Evolutionary conservation across 2,113 vertebrate species (phyloP).

Genomic region (Illadopsis cleaveri): DNA sequence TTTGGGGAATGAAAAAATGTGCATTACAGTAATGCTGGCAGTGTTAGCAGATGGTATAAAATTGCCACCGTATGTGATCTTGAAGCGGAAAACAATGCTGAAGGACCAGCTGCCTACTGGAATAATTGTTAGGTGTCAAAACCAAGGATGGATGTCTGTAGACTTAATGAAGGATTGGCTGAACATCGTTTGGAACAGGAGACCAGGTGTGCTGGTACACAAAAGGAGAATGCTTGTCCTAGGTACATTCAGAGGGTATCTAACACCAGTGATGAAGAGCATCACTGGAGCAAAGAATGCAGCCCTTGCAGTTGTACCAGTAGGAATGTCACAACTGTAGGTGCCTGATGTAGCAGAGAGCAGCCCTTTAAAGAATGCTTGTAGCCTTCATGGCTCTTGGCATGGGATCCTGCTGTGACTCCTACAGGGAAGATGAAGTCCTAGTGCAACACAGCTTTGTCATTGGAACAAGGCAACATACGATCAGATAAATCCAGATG

Average conservation of each 20-base stretch:
- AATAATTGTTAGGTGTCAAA: constrained; percentile 68
- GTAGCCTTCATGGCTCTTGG: not conserved
- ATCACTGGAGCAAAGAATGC: not conserved
- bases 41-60: constrained; percentile 65
- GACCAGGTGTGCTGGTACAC: constrained; percentile 5
- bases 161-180: constrained; percentile 57
- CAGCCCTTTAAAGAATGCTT: not conserved
- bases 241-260: not conserved
- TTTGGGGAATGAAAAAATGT: constrained; percentile 59
- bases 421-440: not conserved
- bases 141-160: constrained; percentile 56
- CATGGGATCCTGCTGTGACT: not conserved
- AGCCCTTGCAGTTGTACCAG: not conserved
- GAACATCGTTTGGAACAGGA: not conserved
- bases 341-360: not conserved
- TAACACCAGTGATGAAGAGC: not conserved
- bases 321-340: not conserved
- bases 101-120: constrained; percentile 65
- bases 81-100: constrained; percentile 67
- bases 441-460: not conserved
- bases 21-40: constrained; percentile 48
- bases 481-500: not conserved
- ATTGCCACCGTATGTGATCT: constrained; percentile 70
- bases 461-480: not conserved
- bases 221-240: not conserved